A percentile compares a stretch with the other conserved stretches of the same genome.
Conservation (phyloP, 2,888 invertebrate genomes). For the Acrobasis suavella region DNA sequence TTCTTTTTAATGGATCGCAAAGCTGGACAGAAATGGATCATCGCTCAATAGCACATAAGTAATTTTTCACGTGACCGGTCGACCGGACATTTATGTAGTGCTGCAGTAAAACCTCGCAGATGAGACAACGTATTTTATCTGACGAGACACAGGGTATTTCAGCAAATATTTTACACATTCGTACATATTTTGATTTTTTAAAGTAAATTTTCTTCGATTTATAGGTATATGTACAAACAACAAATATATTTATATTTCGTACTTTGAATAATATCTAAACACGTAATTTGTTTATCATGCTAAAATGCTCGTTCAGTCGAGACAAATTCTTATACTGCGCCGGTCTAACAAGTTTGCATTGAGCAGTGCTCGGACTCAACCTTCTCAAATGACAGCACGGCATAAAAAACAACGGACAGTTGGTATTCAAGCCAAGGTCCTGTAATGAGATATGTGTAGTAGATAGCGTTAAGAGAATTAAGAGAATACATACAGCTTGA, state of each 20-base stretch:
- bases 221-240: too few species aligned
- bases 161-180: too few species aligned
- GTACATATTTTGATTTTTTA: too few species aligned
- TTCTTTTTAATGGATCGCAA: slow-evolving; percentile 40
- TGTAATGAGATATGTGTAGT: slow-evolving; percentile 75
- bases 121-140: slow-evolving; percentile 6
- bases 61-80: slow-evolving; percentile 9
- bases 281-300: not conserved
- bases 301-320: not conserved
- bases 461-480: slow-evolving; percentile 69
- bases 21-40: slow-evolving; percentile 44
- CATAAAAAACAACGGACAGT: slow-evolving; percentile 76
- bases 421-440: slow-evolving; percentile 80
- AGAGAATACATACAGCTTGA: slow-evolving; percentile 59
- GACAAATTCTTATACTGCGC: slow-evolving; percentile 28
- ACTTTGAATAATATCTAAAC: too few species aligned
- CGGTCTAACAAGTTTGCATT: slow-evolving; percentile 72
- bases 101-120: not conserved
- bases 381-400: slow-evolving; percentile 78
- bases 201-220: too few species aligned
- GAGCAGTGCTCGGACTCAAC: slow-evolving; percentile 69
- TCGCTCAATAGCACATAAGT: slow-evolving; percentile 27
- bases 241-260: too few species aligned
- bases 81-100: not conserved
- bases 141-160: not conserved